Base-by-base conservation (phyloP, 2,797 vertebrate genomes). In the Cryptoblepharus egeriae region DNA sequence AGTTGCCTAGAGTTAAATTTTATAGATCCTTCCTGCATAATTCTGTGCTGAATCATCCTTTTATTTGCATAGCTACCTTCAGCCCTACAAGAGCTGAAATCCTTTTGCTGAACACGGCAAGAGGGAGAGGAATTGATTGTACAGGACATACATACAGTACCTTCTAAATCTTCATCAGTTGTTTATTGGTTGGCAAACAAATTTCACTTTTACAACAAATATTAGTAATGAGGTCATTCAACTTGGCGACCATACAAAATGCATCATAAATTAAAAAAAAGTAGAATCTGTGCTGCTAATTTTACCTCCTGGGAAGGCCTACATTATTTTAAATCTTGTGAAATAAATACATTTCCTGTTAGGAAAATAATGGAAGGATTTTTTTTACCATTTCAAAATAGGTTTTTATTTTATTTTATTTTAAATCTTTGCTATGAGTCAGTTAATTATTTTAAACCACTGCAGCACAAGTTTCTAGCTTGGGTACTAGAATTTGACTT, bases 131-230 rank as follows among this genome's bases (percentile, higher is more conserved):
- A 92, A 85, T 79, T 87, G 89, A 92, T 92, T 3, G 89, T 95
- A 94, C 91, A 94, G 93, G 93, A 95, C 92, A 94, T 95, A 94
- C 93, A 93, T 94, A 94, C 92, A 91, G 69, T 96, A 93, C 92
- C 94, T 95, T 95, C 96, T 96, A 95, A 97, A 97, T 97, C 83
- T 96, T 97, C 96, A 97, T 97, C 97, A 96, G 96, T 96, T 95
- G 97, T 98, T 98, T 98, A 98, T 98, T 98, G 97, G 96, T 97
- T 97, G 97, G 97, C 96, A 98, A 97, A 98, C 97, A 98, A 97
- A 95, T 97, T 97, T 97, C 97, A 98, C 97, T 97, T 97, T 97
- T 97, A 98, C 97, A 99, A 98, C 97, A 98, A 97, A 97, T 97
- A 98, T 98, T 97, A 97, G 96, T 97, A 96, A 97, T 98, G 97